Evolutionary conservation across 2,797 vertebrate species (phyloP).

Genomic region (Erpetoichthys calabaricus): DNA sequence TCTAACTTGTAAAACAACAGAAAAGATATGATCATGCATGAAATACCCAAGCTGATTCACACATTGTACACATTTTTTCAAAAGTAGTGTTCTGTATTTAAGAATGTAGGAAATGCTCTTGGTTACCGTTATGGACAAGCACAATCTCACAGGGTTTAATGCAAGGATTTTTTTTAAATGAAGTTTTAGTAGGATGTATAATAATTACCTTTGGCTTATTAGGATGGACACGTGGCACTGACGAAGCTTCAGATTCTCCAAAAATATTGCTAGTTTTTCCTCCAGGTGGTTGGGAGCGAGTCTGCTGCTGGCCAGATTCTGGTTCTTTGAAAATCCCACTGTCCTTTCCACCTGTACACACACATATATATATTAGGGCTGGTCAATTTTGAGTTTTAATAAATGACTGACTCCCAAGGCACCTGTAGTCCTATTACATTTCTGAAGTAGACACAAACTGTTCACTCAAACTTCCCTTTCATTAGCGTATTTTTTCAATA

Average conservation of each 20-base stretch:
- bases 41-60: too few relatives aligned
- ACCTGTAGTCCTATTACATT: not conserved
- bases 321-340: conserved; percentile 80
- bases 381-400: not conserved
- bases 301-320: conserved; percentile 37
- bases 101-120: too few relatives aligned
- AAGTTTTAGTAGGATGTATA: too few relatives aligned
- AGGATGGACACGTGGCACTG: conserved; percentile 52
- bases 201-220: conserved; percentile 83
- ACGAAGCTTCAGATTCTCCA: conserved; percentile 42
- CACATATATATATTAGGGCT: too few relatives aligned
- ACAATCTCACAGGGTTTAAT: too few relatives aligned
- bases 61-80: too few relatives aligned
- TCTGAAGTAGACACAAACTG: not conserved
- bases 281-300: conserved; percentile 48
- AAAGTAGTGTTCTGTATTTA: too few relatives aligned
- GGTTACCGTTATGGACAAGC: too few relatives aligned
- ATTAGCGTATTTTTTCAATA: too few relatives aligned
- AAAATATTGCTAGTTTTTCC: conserved; percentile 68
- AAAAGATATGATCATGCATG: too few relatives aligned
- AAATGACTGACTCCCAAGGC: not conserved
- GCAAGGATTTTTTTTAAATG: too few relatives aligned
- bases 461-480: not conserved
- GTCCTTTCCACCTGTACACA: conserved; percentile 74
- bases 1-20: too few relatives aligned